Evolutionary conservation across 2,797 vertebrate genomes (phyloP), one percentile per base, ranked within the genome.

Genomic region (Sardinella longiceps): DNA sequence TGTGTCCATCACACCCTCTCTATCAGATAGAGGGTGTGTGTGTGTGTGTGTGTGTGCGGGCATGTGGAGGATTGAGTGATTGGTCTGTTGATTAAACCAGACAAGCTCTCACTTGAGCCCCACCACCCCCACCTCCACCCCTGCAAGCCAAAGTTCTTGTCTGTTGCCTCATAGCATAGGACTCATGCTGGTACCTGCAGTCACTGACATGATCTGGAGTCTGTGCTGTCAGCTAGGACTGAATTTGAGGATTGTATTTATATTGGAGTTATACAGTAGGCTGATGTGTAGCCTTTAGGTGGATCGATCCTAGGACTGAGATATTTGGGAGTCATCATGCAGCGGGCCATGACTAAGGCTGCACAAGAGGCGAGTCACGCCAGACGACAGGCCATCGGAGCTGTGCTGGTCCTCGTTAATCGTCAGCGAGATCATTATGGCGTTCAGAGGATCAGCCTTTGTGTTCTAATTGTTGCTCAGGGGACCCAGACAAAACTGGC

Each of bases 401-500:
- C 37, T n/a, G 15, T 15, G 30, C 25, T 14, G 15, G 37, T 77
- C 28, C 70, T 43, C 37, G 33, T 23, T 30, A 30, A 70, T 30
- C 33, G 70, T 43, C 18, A 39, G 70, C 33, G 70, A 77, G 70
- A 77, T 77, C 70, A 77, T 77, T 77, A 77, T 77, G 37, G 70
- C 1, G 70, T n/a, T 77, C 33, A 43, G 28, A 39, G 70, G 70
- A 20, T 5, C 70, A 20, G 70, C 33, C 33, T 77, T 77, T 39
- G 70, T 77, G 15, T 77, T 77, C 70, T 77, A 77, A 77, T 77
- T 77, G 70, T 77, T 43, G 39, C 70, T 77, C 70, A 6, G 18
- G 70, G 37, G 70, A 77, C 70, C 11, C 33, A 20, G 15, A 77
- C 70, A 37, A 77, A 77, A 77, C 70, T 77, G 84, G 51, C 84